These are phyloP conservation scores for Anarrhichthys ocellatus DNA, from an alignment of 2,113 vertebrate species.

Conservation along the genomic window DNA sequence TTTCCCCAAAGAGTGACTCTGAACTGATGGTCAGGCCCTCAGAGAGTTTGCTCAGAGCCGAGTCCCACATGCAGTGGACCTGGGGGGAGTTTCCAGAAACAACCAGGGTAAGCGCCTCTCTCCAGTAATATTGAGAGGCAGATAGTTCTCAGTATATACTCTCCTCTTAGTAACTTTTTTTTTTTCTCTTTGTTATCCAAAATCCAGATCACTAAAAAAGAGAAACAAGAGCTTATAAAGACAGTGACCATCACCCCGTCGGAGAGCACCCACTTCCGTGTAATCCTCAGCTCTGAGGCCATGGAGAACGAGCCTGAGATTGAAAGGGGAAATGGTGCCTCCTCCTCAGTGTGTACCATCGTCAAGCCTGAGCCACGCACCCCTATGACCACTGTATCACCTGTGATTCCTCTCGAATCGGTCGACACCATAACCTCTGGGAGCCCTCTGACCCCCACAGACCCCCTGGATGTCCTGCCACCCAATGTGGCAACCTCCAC, in stretches of 20 bases:
- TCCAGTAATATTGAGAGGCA: neutral
- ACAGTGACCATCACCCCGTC: constrained; percentile 92
- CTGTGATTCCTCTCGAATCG: constrained; percentile 41
- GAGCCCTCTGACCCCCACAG: constrained; percentile 55
- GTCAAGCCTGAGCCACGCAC: constrained; percentile 93
- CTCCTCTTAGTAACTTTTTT: neutral
- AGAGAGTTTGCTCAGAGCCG: constrained; percentile 90
- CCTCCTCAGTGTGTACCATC: constrained; percentile 83
- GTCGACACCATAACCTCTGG: constrained; percentile 24
- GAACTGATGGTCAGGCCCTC: constrained; percentile 92
- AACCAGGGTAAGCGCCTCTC: constrained; percentile 87
- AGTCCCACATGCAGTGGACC: constrained; percentile 97
- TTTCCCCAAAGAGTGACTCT: constrained; percentile 96
- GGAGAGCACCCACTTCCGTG: constrained; percentile 95
- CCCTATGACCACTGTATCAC: constrained; percentile 65
- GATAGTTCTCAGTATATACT: neutral
- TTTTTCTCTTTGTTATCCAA: neutral
- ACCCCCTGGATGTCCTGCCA: constrained; percentile 63
- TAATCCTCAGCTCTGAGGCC: constrained; percentile 92
- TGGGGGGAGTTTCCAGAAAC: constrained; percentile 98
- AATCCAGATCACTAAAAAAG: constrained; percentile 90
- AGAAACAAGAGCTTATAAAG: constrained; percentile 87
- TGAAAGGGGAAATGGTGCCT: constrained; percentile 68
- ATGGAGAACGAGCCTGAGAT: constrained; percentile 82
- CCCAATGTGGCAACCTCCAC: constrained; percentile 75